Base-by-base conservation (phyloP, 2,888 invertebrate species). In the Papilio demoleus region DNA sequence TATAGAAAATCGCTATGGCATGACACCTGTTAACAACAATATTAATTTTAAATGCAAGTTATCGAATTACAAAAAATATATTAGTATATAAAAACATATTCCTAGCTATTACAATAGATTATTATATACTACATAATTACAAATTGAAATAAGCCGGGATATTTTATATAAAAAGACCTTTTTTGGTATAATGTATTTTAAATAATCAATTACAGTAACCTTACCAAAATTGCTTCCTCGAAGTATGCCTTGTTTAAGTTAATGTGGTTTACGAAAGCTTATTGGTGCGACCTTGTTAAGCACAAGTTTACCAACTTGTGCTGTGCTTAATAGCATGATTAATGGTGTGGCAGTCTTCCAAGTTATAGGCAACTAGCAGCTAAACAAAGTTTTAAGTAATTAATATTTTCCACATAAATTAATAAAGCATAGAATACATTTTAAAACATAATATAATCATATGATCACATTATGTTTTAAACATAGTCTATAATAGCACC, bases 251-350 rank as follows among this genome's bases (percentile, higher is more conserved):
- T 50, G 50, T 50, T 22, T 22, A 14, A 14, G 50, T 19, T n/a
- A 47, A 11, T 50, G 50, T 50, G 50, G 50, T 27, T 50, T 50
- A 6, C 14, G 50, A 50, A 50, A 50, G 50, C 50, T 50, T 50
- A n/a, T 50, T 27, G 24, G 50, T 50, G 27, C 22, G 45, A 47
- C 50, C n/a, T 50, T 27, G 14, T 27, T 27, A 19, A 5, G 19
- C 19, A 50, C 24, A 50, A 50, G 24, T 50, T 50, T 50, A 24
- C 50, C 27, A 50, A 50, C 27, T 50, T 50, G 27, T 50, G 50
- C 27, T 50, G 24, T 27, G 12, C 6, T 14, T 50, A 24, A 50
- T 27, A 50, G 27, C 50, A 50, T 50, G 50, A 50, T 50, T 24
- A 50, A 27, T 24, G 50, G 45, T 47, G 9, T 47, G 14, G n/a